phyloP scores from a whole-genome alignment of 1,140 invertebrate species.

The Temnothorax nylanderi region DNA sequence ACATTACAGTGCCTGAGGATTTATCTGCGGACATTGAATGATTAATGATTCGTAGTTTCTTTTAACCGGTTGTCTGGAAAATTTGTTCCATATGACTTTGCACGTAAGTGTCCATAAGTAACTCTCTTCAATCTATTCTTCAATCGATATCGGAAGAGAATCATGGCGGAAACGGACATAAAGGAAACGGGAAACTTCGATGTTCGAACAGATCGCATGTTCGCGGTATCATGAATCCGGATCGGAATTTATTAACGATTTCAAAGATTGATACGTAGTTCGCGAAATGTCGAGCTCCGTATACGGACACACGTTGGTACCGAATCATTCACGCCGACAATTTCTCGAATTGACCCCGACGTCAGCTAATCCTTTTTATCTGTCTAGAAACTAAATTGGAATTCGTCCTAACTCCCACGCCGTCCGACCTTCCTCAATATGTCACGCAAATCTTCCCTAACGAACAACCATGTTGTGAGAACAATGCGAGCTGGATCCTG shows the following conservation, averaged over 20 bases:
- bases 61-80: background rate
- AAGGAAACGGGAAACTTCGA: constrained; percentile 1
- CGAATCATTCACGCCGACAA: constrained; percentile 63
- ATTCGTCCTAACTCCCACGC: constrained; percentile 58
- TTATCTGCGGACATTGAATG: background rate
- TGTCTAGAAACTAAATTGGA: constrained; percentile 7
- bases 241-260: constrained; percentile 23
- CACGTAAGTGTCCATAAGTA: background rate
- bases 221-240: constrained; percentile 15
- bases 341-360: constrained; percentile 24
- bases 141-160: background rate
- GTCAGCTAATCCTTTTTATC: constrained; percentile 24
- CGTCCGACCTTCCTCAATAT: constrained; percentile 37
- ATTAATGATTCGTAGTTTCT: background rate
- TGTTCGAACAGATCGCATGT: constrained; percentile 4
- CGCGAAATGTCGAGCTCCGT: constrained; percentile 62
- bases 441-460: constrained; percentile 54
- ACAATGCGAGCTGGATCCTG: background rate
- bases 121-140: background rate
- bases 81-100: background rate
- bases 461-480: constrained; percentile 3
- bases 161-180: background rate
- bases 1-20: background rate
- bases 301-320: constrained; percentile 65
- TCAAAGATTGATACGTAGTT: constrained; percentile 37